Evolutionary conservation across 2,113 vertebrate genomes (phyloP).

Genomic region (Solenodon paradoxus): DNA sequence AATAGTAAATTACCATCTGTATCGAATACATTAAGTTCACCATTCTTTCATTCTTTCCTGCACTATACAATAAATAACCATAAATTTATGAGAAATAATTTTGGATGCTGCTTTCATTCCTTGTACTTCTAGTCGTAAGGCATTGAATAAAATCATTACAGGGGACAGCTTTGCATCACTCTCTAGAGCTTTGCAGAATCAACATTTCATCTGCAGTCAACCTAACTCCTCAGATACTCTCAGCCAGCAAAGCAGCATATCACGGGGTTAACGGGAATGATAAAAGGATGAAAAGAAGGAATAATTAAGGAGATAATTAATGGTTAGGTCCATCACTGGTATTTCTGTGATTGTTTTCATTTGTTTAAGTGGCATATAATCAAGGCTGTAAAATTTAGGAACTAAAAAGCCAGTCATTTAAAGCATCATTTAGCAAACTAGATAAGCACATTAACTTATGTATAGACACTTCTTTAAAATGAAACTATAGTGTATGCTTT

Average conservation of each 20-base stretch:
- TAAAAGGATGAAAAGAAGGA: slow-evolving; percentile 47
- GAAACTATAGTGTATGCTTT: background rate
- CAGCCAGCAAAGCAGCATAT: background rate
- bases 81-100: background rate
- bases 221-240: background rate
- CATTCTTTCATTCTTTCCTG: too few species aligned
- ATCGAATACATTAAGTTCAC: too few species aligned
- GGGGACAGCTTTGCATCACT: background rate
- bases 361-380: slow-evolving; percentile 68
- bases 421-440: slow-evolving; percentile 55
- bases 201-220: background rate
- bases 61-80: background rate
- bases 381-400: slow-evolving; percentile 44
- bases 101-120: background rate
- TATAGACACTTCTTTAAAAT: slow-evolving; percentile 42
- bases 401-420: slow-evolving; percentile 58
- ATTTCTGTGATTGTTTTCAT: slow-evolving; percentile 62
- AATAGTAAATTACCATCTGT: too few species aligned
- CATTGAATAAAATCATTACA: background rate
- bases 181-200: background rate
- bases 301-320: slow-evolving; percentile 61
- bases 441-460: slow-evolving; percentile 45
- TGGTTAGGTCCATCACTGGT: slow-evolving; percentile 50
- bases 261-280: background rate
- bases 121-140: background rate